Conservation (phyloP, 2,113 vertebrate species). For the Pardalotus punctatus region DNA sequence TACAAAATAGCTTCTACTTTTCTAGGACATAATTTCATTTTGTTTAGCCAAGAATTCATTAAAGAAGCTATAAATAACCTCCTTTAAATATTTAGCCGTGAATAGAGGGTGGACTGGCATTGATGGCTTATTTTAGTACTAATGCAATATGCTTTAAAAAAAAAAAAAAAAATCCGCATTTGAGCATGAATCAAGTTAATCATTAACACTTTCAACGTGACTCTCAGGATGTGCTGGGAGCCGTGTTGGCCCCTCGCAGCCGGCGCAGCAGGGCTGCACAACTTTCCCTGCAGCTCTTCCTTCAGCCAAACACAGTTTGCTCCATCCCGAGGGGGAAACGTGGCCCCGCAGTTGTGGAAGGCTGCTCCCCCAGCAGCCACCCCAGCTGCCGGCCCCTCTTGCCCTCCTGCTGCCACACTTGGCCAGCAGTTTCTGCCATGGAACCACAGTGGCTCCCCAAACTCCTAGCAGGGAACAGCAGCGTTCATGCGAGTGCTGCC, state of each 20-base stretch:
- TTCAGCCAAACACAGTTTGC: background rate
- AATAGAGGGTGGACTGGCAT: constrained; percentile 79
- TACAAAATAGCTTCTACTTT: constrained; percentile 79
- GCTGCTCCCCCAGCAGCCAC: background rate
- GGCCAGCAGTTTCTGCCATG: background rate
- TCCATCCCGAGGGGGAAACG: accelerated
- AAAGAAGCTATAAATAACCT: constrained; percentile 79
- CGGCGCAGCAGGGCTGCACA: background rate
- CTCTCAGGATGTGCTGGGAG: constrained; percentile 9
- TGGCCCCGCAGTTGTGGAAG: accelerated
- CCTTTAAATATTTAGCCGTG: constrained; percentile 78
- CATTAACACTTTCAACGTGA: constrained; percentile 65
- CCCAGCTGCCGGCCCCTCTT: accelerated
- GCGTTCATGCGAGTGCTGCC: accelerated
- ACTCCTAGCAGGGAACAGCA: accelerated
- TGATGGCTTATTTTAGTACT: constrained; percentile 77
- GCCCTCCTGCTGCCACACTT: background rate
- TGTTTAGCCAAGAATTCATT: constrained; percentile 82
- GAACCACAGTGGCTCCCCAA: background rate
- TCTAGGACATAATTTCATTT: constrained; percentile 81
- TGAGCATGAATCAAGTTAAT: constrained; percentile 71
- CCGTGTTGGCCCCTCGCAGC: background rate
- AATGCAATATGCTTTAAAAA: constrained; percentile 69
- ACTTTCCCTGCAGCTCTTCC: background rate
- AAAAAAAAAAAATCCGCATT: constrained; percentile 55